Percentiles rank a stretch among this genome's conserved stretches.
These are phyloP conservation scores for Scomber scombrus DNA, from an alignment of 2,113 vertebrate species.

Conservation along the genomic window DNA sequence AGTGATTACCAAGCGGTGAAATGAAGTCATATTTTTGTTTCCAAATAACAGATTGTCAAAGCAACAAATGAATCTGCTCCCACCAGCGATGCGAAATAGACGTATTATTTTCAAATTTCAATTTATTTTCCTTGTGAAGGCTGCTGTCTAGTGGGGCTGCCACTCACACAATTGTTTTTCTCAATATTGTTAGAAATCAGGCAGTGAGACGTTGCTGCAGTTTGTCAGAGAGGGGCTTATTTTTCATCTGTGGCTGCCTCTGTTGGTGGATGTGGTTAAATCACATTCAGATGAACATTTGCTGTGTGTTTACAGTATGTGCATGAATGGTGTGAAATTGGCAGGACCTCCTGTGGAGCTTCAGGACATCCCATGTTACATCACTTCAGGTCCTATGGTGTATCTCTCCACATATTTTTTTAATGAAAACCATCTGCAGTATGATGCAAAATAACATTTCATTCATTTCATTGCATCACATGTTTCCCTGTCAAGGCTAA, in stretches of 20 bases:
- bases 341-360: background rate
- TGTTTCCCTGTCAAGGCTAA: background rate
- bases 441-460: background rate
- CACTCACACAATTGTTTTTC: slow-evolving; percentile 64
- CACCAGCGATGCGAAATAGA: slow-evolving; percentile 67
- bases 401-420: background rate
- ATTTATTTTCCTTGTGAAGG: slow-evolving; percentile 65
- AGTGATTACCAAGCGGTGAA: slow-evolving; percentile 72
- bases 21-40: slow-evolving; percentile 78
- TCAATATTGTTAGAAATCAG: slow-evolving; percentile 66
- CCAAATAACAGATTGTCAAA: slow-evolving; percentile 78
- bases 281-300: slow-evolving; percentile 23
- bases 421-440: background rate
- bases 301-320: slow-evolving; percentile 30
- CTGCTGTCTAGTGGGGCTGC: slow-evolving; percentile 63
- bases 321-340: background rate
- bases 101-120: slow-evolving; percentile 77
- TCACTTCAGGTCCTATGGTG: background rate
- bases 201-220: slow-evolving; percentile 40
- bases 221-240: slow-evolving; percentile 44
- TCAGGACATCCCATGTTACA: background rate
- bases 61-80: slow-evolving; percentile 75
- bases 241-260: slow-evolving; percentile 37
- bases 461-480: background rate
- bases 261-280: slow-evolving; percentile 21